Evolutionary conservation across 2,888 invertebrate genomes (phyloP), one percentile per base, ranked within the genome.

Genomic region (Andrena dorsata): DNA sequence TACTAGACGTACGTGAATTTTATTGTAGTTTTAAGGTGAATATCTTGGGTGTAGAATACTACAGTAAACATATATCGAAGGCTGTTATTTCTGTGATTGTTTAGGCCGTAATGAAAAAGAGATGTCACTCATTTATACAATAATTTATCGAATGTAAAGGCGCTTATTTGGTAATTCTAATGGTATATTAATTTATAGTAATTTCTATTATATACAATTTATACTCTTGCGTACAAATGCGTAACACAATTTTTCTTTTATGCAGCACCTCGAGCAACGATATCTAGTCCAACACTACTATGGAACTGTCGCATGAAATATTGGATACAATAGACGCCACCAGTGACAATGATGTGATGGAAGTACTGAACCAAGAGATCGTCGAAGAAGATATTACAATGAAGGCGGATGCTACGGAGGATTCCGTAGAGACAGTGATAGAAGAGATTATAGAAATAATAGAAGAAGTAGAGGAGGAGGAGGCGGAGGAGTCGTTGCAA

Each of bases 391-490:
- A 92, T 61, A 91, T 93, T 49, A 90, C 93, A 56, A 90, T 91
- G 28, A 90, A 92, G 53, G 82, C 89, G 1, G 91, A 91, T 56
- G 79, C 79, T n/a, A 84, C 86, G 1, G 91, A 90, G 10, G 91
- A 89, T 26, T 82, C 76, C 1, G 88, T 80, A 13, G 90, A 90
- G 41, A 87, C 88, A 8, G 90, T 91, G 73, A 87, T 90, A n/a
- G 93, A 92, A 69, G 93, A 93, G 74, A 93, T 93, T 53, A 91
- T 93, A 35, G 93, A 93, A 84, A 90, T 90, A 80, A 92, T 93
- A 60, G 94, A 93, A 80, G 93, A 93, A 74, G 87, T 93, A 23
- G 92, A 92, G 65, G 93, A 41, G 41, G 41, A 92, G 65, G 93
- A 73, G 1, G 72, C 35, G 5, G 73, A 76, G 58, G 81, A 80